A percentile compares a stretch with the other conserved stretches of the same genome.
phyloP scores from a whole-genome alignment of 30 jellyfish, hydroid and myxozoan genomes.

The Rhopilema esculentum region DNA sequence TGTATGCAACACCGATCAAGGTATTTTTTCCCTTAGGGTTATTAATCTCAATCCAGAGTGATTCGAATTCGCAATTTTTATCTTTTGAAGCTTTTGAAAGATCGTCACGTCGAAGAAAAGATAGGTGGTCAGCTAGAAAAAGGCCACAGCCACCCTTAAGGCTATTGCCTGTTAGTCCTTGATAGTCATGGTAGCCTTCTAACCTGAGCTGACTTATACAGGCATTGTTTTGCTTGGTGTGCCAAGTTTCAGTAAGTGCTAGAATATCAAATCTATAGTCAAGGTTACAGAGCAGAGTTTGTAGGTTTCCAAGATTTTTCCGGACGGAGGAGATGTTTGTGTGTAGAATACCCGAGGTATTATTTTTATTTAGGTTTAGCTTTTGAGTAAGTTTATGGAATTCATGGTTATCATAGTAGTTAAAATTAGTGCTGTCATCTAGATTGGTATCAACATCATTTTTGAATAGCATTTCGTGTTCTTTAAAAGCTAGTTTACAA shows the following conservation, averaged over 20 bases:
- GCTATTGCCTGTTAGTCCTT: conserved; percentile 5
- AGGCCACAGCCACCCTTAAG: conserved; percentile 32
- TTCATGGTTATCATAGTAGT: too few species aligned
- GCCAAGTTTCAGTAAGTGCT: too few species aligned
- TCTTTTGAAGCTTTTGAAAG: conserved; percentile 1
- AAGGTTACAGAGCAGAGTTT: neutral
- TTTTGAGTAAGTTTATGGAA: too few species aligned
- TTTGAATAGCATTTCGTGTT: too few species aligned
- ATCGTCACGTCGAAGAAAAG: conserved; percentile 5
- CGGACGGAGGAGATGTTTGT: too few species aligned
- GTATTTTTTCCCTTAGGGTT: conserved; percentile 1
- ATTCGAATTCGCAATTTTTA: conserved; percentile 9
- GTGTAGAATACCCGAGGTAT: too few species aligned
- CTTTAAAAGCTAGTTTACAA: too few species aligned
- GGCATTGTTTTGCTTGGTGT: too few species aligned
- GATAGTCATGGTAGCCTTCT: conserved; percentile 18
- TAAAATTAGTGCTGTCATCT: too few species aligned
- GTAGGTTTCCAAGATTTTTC: too few species aligned
- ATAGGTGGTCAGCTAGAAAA: conserved; percentile 15
- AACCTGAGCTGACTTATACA: neutral
- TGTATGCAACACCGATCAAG: conserved; percentile 24
- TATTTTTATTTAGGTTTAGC: too few species aligned
- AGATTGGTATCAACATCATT: too few species aligned
- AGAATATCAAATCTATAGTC: neutral
- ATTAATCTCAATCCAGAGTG: conserved; percentile 16